These are phyloP conservation scores for Terebella lapidaria DNA, from an alignment of 2,888 invertebrate genomes.

Conservation along the genomic window DNA sequence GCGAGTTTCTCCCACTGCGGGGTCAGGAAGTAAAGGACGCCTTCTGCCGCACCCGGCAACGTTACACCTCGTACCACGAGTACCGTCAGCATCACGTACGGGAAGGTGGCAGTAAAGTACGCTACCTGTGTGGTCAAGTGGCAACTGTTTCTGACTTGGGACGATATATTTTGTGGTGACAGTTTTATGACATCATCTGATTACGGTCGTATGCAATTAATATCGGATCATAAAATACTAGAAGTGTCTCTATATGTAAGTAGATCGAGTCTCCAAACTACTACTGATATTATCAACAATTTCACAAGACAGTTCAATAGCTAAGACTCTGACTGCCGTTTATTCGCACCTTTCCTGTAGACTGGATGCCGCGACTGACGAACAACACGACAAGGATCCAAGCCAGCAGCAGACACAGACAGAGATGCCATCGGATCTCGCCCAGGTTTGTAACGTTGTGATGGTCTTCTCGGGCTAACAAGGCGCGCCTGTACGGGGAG, in stretches of 20 bases:
- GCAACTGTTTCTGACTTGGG: no score
- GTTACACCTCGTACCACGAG: constrained; percentile 27
- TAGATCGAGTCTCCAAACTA: no score
- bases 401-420: constrained; percentile 25
- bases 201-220: no score
- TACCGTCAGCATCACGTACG: constrained; percentile 30
- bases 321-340: no score
- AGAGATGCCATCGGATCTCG: constrained; percentile 23
- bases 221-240: background rate
- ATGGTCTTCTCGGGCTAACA: constrained; percentile 10
- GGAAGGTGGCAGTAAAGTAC: constrained; percentile 29
- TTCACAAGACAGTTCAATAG: no score
- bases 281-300: no score
- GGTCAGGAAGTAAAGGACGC: constrained; percentile 25
- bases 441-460: constrained; percentile 23
- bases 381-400: constrained; percentile 27
- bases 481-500: constrained; percentile 11
- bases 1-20: constrained; percentile 20
- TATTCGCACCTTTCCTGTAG: constrained; percentile 29
- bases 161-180: no score
- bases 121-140: constrained; percentile 23
- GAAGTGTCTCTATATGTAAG: no score
- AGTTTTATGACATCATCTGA: no score
- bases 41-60: constrained; percentile 23
- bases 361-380: constrained; percentile 27